Evolutionary conservation across 2,797 vertebrate genomes (phyloP), one percentile per base, ranked within the genome.

Genomic region (Aplochiton taeniatus): DNA sequence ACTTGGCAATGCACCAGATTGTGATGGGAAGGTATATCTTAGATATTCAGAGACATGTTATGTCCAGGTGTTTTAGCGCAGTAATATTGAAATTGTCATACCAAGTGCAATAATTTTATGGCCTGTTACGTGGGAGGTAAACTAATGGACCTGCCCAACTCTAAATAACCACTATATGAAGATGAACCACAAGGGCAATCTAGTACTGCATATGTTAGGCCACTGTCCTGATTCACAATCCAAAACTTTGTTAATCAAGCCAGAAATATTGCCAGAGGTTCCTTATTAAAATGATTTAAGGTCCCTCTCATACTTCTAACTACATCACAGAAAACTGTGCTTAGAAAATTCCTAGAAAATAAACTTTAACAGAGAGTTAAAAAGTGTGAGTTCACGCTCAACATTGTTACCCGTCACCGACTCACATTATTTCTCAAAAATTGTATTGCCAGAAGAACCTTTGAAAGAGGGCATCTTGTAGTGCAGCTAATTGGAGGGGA

Each of bases 21-120:
- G 62, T 62, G 70, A 68, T 78, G 72, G 80, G 66, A 65, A 68
- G 59, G 81, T 81, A 76, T 74, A 86, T 87, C 77, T 69, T 58
- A 70, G 66, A 69, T 65, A 62, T 58, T 70, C 62, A 73, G 75
- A 82, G 84, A 41, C 72, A 47, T 63, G 50, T 72, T 72, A 83
- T 65, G 61, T 59, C 43, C 4, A 63, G 58, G 68, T 47, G 11
- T 14, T 75, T 78, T 58, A 1, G 50, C 69, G 69, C 71, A 54
- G 44, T 62, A 31, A 31, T 31, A 31, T 31, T 31, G 31, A 31
- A 31, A 31, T 31, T 31, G 31, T 31, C 31, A 31, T 31, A 3
- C 31, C 31, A 31, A 31, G 31, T 6, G 31, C 31, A 31, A 31
- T 31, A 2, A 31, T 31, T 31, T 31, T 3, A 31, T 31, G 31